A percentile compares a stretch with the other conserved stretches of the same genome.
Evolutionary conservation across 2,797 vertebrate genomes (phyloP).

Genomic region (Meriones psammophilus): DNA sequence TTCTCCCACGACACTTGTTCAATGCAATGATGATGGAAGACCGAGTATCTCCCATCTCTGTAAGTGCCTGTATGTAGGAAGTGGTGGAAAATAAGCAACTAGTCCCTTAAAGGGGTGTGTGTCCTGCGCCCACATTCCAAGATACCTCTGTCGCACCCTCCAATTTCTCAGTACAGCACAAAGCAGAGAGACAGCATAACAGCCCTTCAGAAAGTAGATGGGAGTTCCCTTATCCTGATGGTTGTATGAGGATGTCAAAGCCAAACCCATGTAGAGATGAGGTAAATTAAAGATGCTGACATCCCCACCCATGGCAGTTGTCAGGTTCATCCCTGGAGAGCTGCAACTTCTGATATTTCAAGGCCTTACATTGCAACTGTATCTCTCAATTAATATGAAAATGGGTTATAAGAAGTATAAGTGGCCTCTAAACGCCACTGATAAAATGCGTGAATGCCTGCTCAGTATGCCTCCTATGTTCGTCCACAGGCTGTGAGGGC

Average conservation of each 20-base stretch:
- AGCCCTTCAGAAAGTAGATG: background rate
- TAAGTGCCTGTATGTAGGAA: background rate
- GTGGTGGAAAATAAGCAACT: background rate
- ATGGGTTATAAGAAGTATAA: constrained; percentile 66
- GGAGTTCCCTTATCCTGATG: background rate
- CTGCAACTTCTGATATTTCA: constrained; percentile 43
- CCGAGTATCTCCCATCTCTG: background rate
- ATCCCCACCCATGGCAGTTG: background rate
- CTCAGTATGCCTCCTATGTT: background rate
- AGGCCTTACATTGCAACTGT: constrained; percentile 30
- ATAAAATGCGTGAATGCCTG: background rate
- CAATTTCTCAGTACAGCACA: background rate
- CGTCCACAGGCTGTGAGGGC: background rate
- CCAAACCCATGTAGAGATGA: background rate
- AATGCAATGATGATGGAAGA: background rate
- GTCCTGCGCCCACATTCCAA: background rate
- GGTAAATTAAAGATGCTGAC: constrained; percentile 62
- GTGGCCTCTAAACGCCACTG: constrained; percentile 55
- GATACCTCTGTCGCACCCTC: background rate
- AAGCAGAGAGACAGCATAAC: background rate
- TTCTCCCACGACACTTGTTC: background rate
- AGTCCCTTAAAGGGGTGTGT: background rate
- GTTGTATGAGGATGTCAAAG: constrained; percentile 45
- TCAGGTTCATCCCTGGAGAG: background rate
- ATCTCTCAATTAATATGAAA: constrained; percentile 70